Conservation (phyloP, 1,140 invertebrate genomes). For the Dendroctonus valens region DNA sequence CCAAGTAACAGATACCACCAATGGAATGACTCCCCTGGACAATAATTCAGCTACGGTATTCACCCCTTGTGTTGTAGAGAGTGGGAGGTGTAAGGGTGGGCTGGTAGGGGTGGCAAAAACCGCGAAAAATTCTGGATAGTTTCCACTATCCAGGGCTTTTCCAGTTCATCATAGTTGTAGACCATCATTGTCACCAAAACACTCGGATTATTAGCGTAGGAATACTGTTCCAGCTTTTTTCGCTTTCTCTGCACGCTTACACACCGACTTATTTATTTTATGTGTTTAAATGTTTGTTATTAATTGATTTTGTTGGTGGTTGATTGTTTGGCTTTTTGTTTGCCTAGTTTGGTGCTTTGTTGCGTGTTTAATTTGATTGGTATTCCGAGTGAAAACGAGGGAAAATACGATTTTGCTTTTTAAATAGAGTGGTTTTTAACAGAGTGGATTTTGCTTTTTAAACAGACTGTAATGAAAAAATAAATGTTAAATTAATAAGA, state of each 20-base stretch:
- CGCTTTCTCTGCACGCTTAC: constrained; percentile 18
- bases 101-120: not conserved
- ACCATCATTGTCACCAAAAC: not conserved
- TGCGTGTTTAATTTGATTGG: too few species aligned
- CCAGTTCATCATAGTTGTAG: too few species aligned
- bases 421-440: too few species aligned
- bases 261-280: constrained; percentile 16
- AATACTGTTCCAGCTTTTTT: not conserved
- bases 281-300: constrained; percentile 20
- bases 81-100: constrained; percentile 3
- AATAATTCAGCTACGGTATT: constrained; percentile 43
- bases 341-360: too few species aligned
- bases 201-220: constrained; percentile 1
- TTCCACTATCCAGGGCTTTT: not conserved
- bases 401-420: too few species aligned
- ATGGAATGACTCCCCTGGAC: constrained; percentile 23
- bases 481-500: too few species aligned
- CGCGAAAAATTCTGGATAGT: constrained; percentile 19
- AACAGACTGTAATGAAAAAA: too few species aligned
- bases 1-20: constrained; percentile 47
- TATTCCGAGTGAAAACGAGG: too few species aligned
- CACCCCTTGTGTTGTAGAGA: constrained; percentile 46
- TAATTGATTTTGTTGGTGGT: constrained; percentile 9
- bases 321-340: not conserved
- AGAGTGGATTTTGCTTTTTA: too few species aligned